phyloP scores from a whole-genome alignment of 2,797 vertebrate species.

The Falco peregrinus region DNA sequence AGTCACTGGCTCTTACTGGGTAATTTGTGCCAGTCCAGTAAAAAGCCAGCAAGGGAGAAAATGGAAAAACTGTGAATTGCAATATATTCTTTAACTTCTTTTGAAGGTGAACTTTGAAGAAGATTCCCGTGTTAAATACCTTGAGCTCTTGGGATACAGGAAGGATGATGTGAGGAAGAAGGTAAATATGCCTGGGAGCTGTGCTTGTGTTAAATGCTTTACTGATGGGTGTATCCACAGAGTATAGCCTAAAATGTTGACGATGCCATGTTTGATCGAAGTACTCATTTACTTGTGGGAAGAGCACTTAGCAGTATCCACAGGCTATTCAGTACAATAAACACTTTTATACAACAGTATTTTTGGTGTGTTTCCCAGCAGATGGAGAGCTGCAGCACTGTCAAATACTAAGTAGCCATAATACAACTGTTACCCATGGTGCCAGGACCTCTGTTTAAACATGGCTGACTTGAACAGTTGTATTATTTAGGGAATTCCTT shows the following conservation, averaged over 20 bases:
- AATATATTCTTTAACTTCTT: not conserved
- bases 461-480: not conserved
- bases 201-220: not conserved
- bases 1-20: not conserved
- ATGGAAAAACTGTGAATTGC: not conserved
- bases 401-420: not conserved
- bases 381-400: not conserved
- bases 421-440: not conserved
- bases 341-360: not conserved
- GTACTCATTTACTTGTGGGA: not conserved
- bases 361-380: not conserved
- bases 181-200: conserved; percentile 75
- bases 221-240: not conserved
- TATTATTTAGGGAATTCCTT: not conserved
- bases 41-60: not conserved
- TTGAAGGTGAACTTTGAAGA: conserved; percentile 93
- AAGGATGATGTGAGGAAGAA: conserved; percentile 91
- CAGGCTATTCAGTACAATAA: not conserved
- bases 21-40: not conserved
- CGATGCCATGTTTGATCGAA: not conserved
- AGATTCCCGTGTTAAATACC: conserved; percentile 88
- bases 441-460: not conserved
- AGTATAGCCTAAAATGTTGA: not conserved
- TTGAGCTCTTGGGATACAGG: conserved; percentile 93
- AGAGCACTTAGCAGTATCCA: not conserved